Conservation (phyloP, 2,113 vertebrate genomes). For the Xerus inauris region DNA sequence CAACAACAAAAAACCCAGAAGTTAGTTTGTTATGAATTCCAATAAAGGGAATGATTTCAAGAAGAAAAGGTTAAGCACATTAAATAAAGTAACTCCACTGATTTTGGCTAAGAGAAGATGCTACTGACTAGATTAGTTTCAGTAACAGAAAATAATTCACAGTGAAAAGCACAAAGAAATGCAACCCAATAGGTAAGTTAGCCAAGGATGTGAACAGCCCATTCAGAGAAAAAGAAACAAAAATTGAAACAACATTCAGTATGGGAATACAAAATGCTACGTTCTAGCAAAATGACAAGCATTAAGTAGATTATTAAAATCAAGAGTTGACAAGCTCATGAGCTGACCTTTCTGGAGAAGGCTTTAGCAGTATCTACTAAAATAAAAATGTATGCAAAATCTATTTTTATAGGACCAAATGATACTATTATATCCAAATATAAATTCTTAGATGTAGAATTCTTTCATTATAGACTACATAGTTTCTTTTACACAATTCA, state of each 20-base stretch:
- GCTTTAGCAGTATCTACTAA: background rate
- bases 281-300: background rate
- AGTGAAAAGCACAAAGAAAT: background rate
- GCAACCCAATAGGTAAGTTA: background rate
- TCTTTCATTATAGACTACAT: background rate
- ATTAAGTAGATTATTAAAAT: background rate
- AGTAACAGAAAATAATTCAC: conserved; percentile 1
- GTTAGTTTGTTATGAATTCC: background rate
- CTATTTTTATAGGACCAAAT: background rate
- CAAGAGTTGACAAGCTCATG: background rate
- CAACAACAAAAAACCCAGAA: too few relatives aligned
- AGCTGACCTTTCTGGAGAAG: background rate
- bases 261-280: background rate
- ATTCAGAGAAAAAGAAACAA: conserved; percentile 42
- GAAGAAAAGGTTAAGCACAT: background rate
- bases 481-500: background rate
- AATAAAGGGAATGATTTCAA: background rate
- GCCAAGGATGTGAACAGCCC: background rate
- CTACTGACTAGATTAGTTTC: background rate
- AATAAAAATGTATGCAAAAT: conserved; percentile 35
- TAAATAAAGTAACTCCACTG: background rate
- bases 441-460: background rate
- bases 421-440: background rate
- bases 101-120: background rate
- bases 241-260: conserved; percentile 14